These are phyloP conservation scores for Danio albolineatus DNA, from an alignment of 2,797 vertebrate genomes.

Conservation along the genomic window DNA sequence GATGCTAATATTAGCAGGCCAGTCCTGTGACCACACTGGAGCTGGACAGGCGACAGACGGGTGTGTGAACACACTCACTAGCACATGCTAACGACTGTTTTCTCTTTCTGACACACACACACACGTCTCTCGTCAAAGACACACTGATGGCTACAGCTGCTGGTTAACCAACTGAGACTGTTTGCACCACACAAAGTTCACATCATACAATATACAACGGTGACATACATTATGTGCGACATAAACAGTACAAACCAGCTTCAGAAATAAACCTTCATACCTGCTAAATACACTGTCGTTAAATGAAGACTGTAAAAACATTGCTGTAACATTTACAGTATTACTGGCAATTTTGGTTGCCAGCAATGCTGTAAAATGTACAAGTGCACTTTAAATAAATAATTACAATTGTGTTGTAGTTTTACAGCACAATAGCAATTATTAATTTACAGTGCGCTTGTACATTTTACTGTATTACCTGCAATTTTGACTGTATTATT, in stretches of 20 bases:
- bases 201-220: neutral
- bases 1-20: constrained; percentile 66
- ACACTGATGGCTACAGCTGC: constrained; percentile 61
- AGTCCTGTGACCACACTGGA: constrained; percentile 64
- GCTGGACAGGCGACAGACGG: neutral
- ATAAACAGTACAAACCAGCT: neutral
- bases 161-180: constrained; percentile 50
- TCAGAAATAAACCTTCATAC: neutral
- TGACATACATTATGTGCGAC: neutral
- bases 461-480: no score
- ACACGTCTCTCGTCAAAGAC: constrained; percentile 51
- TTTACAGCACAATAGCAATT: no score
- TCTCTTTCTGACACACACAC: constrained; percentile 41
- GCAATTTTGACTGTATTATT: no score
- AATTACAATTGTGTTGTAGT: no score
- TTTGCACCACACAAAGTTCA: neutral
- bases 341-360: no score
- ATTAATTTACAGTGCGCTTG: no score
- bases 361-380: no score
- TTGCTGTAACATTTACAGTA: no score
- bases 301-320: no score
- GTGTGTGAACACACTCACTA: constrained; percentile 41
- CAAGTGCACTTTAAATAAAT: no score
- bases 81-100: constrained; percentile 42
- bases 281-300: no score